phyloP scores from a whole-genome alignment of 2,113 vertebrate species.

The Miniopterus natalensis region DNA sequence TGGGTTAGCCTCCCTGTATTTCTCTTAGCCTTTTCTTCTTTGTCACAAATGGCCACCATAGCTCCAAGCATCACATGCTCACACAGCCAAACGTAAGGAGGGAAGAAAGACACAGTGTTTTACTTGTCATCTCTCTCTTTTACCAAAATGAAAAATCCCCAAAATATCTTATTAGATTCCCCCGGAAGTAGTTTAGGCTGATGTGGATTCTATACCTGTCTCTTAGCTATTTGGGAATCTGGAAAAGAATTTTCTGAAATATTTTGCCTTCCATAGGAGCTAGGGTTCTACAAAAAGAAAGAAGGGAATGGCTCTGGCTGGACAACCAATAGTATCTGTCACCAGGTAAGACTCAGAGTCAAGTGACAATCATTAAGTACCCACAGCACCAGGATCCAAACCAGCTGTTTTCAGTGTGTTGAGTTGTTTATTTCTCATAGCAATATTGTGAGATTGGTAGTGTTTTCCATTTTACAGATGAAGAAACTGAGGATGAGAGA shows the following conservation, averaged over 20 bases:
- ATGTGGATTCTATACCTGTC: neutral
- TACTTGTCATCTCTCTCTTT: neutral
- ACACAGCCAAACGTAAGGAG: neutral
- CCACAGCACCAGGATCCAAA: neutral
- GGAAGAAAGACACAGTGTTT: neutral
- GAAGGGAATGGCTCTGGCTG: neutral
- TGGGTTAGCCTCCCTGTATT: neutral
- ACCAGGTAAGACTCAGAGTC: neutral
- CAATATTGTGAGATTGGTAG: neutral
- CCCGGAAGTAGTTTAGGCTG: neutral
- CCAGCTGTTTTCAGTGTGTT: neutral
- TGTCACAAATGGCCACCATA: neutral
- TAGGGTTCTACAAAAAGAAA: neutral
- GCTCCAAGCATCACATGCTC: neutral
- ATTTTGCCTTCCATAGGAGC: neutral
- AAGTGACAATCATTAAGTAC: neutral
- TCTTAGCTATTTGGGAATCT: neutral
- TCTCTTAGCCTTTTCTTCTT: neutral
- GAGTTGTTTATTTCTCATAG: neutral
- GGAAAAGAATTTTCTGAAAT: constrained; percentile 10
- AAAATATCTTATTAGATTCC: neutral
- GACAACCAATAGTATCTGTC: neutral
- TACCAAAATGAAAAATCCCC: neutral
- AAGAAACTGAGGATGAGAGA: constrained; percentile 6
- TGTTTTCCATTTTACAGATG: neutral